Base-by-base conservation (phyloP, 1,140 invertebrate species). In the Listronotus oregonensis region DNA sequence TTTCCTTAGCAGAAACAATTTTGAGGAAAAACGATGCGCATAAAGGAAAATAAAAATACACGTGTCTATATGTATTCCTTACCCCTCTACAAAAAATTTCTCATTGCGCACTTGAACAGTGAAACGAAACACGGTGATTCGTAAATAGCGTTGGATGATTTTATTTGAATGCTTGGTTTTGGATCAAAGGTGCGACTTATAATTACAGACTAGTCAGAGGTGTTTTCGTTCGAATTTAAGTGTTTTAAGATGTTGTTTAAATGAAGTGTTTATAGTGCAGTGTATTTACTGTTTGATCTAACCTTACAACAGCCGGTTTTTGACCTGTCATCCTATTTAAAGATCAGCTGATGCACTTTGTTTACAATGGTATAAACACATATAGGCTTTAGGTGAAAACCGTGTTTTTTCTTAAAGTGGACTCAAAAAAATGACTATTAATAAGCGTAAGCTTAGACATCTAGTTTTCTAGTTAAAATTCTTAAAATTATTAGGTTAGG, bases 261-360 rank as follows among this genome's bases (percentile, higher is more conserved):
- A 46, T n/a, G 34, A 37, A 14, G 14, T 50, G 52, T 39, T 8
- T 9, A 21, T n/a, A 39, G 32, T n/a, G 39, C 6, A 12, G 15
- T 17, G 12, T 55, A 15, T 40, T 15, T 10, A 59, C n/a, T 59
- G 44, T 44, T 34, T 34, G 18, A 2, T 12, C 43, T 66, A 59
- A 66, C 55, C 64, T 55, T 44, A 66, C 31, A 14, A 44, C 43
- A 58, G 64, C 64, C 64, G 64, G 64, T 66, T 58, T 66, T 66
- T 60, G 64, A 66, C 46, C 49, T 66, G 64, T 66, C 64, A 66
- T 66, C 50, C 56, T 66, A 59, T 66, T 66, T 59, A 59, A 56
- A 64, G 42, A 66, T 66, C 64, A 66, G 64, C 64, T 66, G 64
- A 66, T 66, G 42, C 21, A 50, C 32, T 40, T 66, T 66, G 64